Percentiles rank a stretch among this genome's conserved stretches.
phyloP scores from a whole-genome alignment of 2,888 invertebrate species.

The Caenorhabditis wallacei region DNA sequence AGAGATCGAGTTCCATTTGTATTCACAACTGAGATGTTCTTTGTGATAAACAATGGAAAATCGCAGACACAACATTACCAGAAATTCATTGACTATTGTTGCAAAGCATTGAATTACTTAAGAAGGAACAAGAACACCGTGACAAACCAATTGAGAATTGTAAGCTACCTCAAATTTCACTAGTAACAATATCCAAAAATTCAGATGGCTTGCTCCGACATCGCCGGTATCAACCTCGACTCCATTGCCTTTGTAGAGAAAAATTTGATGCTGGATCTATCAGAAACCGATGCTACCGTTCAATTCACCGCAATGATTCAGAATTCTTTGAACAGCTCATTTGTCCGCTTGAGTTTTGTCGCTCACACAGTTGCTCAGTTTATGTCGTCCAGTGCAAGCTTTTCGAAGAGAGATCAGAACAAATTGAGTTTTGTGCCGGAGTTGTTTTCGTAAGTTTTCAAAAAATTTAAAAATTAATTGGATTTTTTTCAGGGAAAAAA shows the following conservation, averaged over 20 bases:
- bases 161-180: conserved; percentile 85
- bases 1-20: conserved; percentile 98
- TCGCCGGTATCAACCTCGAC: conserved; percentile 93
- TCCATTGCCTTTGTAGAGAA: conserved; percentile 94
- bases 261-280: conserved; percentile 91
- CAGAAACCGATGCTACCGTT: conserved; percentile 94
- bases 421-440: conserved; percentile 95
- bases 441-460: conserved; percentile 90
- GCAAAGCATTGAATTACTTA: conserved; percentile 96
- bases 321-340: conserved; percentile 73
- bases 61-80: conserved; percentile 88
- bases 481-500: conserved; percentile 83
- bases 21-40: conserved; percentile 98
- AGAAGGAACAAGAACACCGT: conserved; percentile 93
- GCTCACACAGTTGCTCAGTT: conserved; percentile 93
- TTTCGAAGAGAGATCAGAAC: conserved; percentile 65
- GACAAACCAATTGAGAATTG: conserved; percentile 93
- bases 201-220: conserved; percentile 94
- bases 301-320: conserved; percentile 87
- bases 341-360: conserved; percentile 97
- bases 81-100: conserved; percentile 98
- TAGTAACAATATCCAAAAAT: conserved; percentile 29
- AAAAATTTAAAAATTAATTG: conserved; percentile 13
- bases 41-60: conserved; percentile 88
- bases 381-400: conserved; percentile 59